Base-by-base conservation (phyloP, 2,113 vertebrate species). In the Halcyon senegalensis region DNA sequence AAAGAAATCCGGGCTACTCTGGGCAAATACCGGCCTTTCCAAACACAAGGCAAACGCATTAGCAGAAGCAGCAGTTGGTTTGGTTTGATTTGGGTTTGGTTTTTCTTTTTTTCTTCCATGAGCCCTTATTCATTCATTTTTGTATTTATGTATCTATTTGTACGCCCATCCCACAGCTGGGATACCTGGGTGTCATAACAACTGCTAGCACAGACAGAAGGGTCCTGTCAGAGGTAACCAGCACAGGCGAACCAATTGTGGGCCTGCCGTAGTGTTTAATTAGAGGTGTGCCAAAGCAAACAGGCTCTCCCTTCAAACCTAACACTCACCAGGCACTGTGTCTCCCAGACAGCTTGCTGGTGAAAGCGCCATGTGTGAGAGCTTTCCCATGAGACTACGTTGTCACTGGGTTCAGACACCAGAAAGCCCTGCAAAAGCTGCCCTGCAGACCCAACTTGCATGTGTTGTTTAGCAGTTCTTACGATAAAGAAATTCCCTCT, bases 141-240 rank as follows among this genome's bases (percentile, higher is more conserved):
- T 24, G 15, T 8, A 12, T 80, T 90, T 58, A 44, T 1, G 2
- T 16, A 10, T n/a, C 23, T 60, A 12, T 84, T 51, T 41, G 30
- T 16, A 15, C 3, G 41, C 0, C 0, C 1, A 10, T 67, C 35
- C 27, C 24, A 9, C 41, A 1, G 1, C 53, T 35, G 70, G 58
- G 33, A 67, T 51, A 41, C 0, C 0, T 0, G 2, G 20, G 6
- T 82, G 64, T 64, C 58, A 3, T 60, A 51, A 79, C 30, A 23
- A n/a, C n/a, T 27, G 58, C 74, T 35, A 5, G 10, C 48, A 33
- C 12, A 51, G 51, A 17, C 8, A 75, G 39, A 84, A 55, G 87
- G 30, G 24, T 75, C 55, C 66, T 80, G 53, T 44, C 64, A 24
- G 39, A 43, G 58, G 44, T 72, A 78, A 56, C 28, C 31, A 44